A percentile compares a stretch with the other conserved stretches of the same genome.
Evolutionary conservation across 2,888 invertebrate genomes (phyloP).

Genomic region (Drosophila ezoana): DNA sequence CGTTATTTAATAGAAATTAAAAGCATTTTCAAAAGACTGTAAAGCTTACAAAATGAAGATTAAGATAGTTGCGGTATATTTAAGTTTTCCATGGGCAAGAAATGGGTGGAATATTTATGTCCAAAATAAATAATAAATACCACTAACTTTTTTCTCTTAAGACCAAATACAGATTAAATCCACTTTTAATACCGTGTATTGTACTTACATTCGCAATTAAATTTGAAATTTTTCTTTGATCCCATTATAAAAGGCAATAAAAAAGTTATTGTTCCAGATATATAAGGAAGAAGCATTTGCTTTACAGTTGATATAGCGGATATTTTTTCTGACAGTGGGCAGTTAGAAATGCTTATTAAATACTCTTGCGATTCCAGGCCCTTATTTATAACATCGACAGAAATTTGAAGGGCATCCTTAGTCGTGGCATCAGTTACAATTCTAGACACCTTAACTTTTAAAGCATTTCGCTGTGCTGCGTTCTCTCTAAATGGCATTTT

Average conservation of each 20-base stretch:
- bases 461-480: constrained; percentile 44
- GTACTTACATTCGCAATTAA: constrained; percentile 72
- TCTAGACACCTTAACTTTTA: constrained; percentile 68
- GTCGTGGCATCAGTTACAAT: constrained; percentile 80
- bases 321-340: constrained; percentile 57
- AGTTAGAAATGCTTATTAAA: constrained; percentile 68
- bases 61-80: too few relatives aligned
- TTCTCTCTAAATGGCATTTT: constrained; percentile 81
- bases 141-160: too few relatives aligned
- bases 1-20: too few relatives aligned
- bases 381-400: constrained; percentile 73
- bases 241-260: constrained; percentile 70
- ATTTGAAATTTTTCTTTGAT: constrained; percentile 50
- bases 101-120: too few relatives aligned
- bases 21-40: too few relatives aligned
- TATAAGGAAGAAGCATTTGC: constrained; percentile 67
- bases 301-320: constrained; percentile 56
- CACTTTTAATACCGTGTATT: too few relatives aligned
- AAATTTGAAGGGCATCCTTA: constrained; percentile 75
- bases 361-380: constrained; percentile 61
- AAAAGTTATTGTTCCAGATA: constrained; percentile 71
- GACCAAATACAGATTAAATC: too few relatives aligned
- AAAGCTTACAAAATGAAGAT: too few relatives aligned
- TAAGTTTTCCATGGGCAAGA: too few relatives aligned
- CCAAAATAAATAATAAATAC: too few relatives aligned